phyloP scores from a whole-genome alignment of 2,888 invertebrate genomes.

The Perizoma flavofasciatum region DNA sequence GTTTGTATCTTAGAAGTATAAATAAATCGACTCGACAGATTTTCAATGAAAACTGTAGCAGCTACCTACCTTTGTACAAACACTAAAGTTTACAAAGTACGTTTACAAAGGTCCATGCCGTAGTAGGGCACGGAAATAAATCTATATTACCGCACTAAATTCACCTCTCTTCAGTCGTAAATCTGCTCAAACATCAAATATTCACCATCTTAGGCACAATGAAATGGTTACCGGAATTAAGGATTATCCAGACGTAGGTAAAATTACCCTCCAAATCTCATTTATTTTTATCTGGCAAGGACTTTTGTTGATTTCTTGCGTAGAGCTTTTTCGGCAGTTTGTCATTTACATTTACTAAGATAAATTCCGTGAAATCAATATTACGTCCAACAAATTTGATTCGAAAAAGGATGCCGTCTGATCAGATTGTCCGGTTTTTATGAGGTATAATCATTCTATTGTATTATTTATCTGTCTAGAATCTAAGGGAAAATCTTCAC shows the following conservation, averaged over 20 bases:
- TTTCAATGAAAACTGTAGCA: too few species aligned
- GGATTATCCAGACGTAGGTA: constrained; percentile 4
- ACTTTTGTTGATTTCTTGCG: neutral
- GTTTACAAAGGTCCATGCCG: constrained; percentile 7
- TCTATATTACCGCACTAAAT: constrained; percentile 37
- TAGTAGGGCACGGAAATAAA: constrained; percentile 28
- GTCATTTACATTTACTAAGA: neutral
- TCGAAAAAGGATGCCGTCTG: too few species aligned
- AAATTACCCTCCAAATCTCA: too few species aligned
- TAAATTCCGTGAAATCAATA: too few species aligned
- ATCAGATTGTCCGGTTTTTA: too few species aligned
- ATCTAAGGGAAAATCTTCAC: too few species aligned
- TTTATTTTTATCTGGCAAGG: neutral
- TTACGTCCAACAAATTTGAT: too few species aligned
- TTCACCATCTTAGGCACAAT: constrained; percentile 31
- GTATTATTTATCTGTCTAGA: too few species aligned
- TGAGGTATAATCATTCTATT: too few species aligned
- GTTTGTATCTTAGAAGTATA: too few species aligned
- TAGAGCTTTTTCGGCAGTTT: neutral
- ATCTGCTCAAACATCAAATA: constrained; percentile 38
- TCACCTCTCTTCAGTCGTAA: constrained; percentile 28
- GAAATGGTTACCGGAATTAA: constrained; percentile 19
- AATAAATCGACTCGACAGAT: too few species aligned
- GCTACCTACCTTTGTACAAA: neutral
- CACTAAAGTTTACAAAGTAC: neutral